A percentile compares a stretch with the other conserved stretches of the same genome.
These are phyloP conservation scores for Agrochola lychnidis DNA, from an alignment of 2,888 invertebrate genomes.

Conservation along the genomic window DNA sequence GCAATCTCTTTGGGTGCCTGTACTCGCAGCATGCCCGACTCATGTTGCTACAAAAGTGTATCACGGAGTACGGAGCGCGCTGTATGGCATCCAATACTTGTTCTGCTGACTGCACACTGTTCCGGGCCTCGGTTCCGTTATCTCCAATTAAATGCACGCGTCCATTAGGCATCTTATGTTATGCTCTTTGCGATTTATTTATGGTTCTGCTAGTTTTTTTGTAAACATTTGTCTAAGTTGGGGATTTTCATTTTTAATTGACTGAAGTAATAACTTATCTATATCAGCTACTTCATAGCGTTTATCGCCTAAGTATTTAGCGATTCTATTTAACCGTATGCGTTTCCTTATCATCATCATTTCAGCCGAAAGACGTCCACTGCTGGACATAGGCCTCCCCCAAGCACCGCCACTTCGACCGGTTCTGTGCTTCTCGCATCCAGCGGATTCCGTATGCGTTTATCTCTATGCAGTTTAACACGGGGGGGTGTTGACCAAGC, in stretches of 20 bases:
- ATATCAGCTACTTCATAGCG: not conserved
- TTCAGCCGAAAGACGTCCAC: no score
- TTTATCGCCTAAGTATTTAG: not conserved
- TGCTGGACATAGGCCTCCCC: no score
- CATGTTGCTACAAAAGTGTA: slow-evolving; percentile 53
- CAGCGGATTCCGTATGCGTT: not conserved
- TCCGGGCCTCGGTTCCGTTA: slow-evolving; percentile 79
- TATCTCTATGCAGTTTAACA: not conserved
- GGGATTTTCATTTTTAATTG: slow-evolving; percentile 42
- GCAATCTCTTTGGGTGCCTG: not conserved
- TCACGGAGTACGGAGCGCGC: slow-evolving; percentile 44
- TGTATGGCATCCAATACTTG: slow-evolving; percentile 66
- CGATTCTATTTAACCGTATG: not conserved
- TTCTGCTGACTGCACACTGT: slow-evolving; percentile 74
- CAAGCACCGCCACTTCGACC: no score
- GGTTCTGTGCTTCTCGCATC: no score
- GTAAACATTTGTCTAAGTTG: slow-evolving; percentile 43
- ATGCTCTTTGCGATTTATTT: slow-evolving; percentile 46
- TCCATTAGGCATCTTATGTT: slow-evolving; percentile 63
- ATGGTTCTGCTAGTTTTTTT: slow-evolving; percentile 45
- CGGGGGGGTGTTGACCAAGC: no score
- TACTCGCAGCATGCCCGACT: slow-evolving; percentile 39
- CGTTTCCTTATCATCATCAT: not conserved
- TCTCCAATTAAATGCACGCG: slow-evolving; percentile 73
- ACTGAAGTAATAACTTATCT: not conserved